Evolutionary conservation across 2,113 vertebrate species (phyloP).

Genomic region (Pseudorasbora parva): DNA sequence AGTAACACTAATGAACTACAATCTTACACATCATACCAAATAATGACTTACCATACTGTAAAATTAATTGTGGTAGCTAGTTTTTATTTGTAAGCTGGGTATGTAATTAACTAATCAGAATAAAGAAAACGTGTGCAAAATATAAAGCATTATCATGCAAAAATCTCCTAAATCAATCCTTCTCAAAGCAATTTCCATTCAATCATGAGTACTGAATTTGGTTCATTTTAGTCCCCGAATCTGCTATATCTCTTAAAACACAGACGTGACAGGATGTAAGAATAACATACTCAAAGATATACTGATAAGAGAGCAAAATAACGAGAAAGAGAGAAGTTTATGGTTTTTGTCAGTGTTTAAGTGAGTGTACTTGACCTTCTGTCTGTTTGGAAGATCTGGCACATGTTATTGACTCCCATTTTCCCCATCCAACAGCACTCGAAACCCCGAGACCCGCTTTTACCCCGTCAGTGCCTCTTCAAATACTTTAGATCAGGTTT

Average conservation of each 20-base stretch:
- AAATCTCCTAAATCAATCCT: neutral
- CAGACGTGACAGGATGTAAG: neutral
- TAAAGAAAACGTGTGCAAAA: neutral
- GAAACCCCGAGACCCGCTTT: slow-evolving; percentile 45
- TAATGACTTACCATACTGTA: neutral
- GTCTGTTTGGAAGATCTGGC: slow-evolving; percentile 61
- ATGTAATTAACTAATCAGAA: neutral
- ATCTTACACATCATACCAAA: neutral
- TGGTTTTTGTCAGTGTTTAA: slow-evolving; percentile 58
- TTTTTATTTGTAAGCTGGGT: neutral
- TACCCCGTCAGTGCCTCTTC: slow-evolving; percentile 52
- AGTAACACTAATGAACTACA: no score
- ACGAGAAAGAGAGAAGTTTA: slow-evolving; percentile 30
- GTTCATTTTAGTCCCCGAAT: neutral
- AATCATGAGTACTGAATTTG: neutral
- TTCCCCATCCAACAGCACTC: slow-evolving; percentile 46
- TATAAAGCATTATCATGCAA: neutral
- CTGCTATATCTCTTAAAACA: slow-evolving; percentile 11
- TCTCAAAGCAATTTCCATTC: neutral
- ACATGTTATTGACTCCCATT: slow-evolving; percentile 59
- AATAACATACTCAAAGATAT: neutral
- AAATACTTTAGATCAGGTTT: slow-evolving; percentile 50
- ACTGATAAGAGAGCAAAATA: neutral
- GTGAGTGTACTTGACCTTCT: slow-evolving; percentile 59
- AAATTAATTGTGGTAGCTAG: neutral